These are phyloP conservation scores for Amiota minor DNA, from an alignment of 2,888 invertebrate genomes.

Conservation along the genomic window DNA sequence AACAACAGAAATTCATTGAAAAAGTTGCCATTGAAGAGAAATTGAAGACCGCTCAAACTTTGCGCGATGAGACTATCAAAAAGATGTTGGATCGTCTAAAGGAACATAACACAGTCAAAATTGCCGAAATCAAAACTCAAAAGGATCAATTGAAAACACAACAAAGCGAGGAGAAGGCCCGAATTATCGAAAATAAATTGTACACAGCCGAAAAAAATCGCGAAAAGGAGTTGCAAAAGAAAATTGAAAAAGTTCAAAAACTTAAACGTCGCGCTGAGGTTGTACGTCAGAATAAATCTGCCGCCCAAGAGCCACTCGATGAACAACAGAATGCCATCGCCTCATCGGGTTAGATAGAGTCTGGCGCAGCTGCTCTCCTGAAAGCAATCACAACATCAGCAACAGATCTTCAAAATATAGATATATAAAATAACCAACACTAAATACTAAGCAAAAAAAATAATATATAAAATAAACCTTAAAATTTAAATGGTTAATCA, in stretches of 20 bases:
- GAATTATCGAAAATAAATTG: no score
- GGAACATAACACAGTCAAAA: conserved; percentile 85
- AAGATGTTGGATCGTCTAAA: conserved; percentile 92
- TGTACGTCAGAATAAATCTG: conserved; percentile 91
- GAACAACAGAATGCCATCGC: conserved; percentile 77
- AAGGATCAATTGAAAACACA: conserved; percentile 76
- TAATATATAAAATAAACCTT: conserved; percentile 11
- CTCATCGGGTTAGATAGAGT: conserved; percentile 78
- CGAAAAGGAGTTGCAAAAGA: no score
- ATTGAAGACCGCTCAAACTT: conserved; percentile 88
- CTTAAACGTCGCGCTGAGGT: no score
- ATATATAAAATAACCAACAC: neutral
- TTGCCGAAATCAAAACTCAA: conserved; percentile 80
- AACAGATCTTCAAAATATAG: conserved; percentile 1
- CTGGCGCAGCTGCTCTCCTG: neutral
- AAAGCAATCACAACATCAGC: conserved; percentile 18
- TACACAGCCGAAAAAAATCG: no score
- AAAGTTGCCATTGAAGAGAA: conserved; percentile 91
- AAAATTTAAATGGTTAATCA: conserved; percentile 33
- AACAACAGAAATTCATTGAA: conserved; percentile 89
- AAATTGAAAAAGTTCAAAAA: no score
- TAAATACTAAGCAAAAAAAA: conserved; percentile 25
- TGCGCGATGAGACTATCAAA: conserved; percentile 92
- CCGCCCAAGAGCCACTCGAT: conserved; percentile 70
- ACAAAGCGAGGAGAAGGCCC: conserved; percentile 80